phyloP scores from a whole-genome alignment of 2,113 vertebrate species.

The Callopanchax toddi region DNA sequence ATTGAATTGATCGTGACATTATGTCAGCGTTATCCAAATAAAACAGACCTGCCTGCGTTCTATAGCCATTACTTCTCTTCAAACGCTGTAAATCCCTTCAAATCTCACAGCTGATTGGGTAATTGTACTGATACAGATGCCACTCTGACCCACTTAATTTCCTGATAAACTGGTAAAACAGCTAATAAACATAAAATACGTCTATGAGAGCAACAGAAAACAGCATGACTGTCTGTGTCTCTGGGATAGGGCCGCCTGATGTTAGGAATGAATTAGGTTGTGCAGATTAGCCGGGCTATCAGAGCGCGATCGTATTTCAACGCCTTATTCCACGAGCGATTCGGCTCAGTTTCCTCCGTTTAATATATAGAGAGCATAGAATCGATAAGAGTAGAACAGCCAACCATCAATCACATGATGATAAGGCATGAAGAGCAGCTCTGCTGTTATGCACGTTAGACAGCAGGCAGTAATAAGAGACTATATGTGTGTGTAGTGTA shows the following conservation, averaged over 20 bases:
- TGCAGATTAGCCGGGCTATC: slow-evolving; percentile 70
- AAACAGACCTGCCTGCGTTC: slow-evolving; percentile 42
- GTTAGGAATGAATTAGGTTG: slow-evolving; percentile 59
- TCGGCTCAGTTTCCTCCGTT: slow-evolving; percentile 55
- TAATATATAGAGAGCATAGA: slow-evolving; percentile 72
- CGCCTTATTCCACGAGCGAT: slow-evolving; percentile 47
- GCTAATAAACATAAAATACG: slow-evolving; percentile 72
- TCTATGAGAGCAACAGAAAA: slow-evolving; percentile 63
- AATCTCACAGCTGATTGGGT: slow-evolving; percentile 67
- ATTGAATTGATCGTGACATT: too few relatives aligned
- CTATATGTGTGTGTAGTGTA: slow-evolving; percentile 40
- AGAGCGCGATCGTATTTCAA: slow-evolving; percentile 66
- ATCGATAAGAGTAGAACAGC: slow-evolving; percentile 71
- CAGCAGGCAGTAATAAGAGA: slow-evolving; percentile 39
- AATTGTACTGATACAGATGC: slow-evolving; percentile 44
- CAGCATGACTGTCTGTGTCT: slow-evolving; percentile 57
- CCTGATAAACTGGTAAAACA: slow-evolving; percentile 65
- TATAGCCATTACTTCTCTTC: slow-evolving; percentile 42
- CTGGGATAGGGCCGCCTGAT: slow-evolving; percentile 30
- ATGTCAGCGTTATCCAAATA: slow-evolving; percentile 54
- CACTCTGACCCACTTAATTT: slow-evolving; percentile 51
- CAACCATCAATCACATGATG: slow-evolving; percentile 64
- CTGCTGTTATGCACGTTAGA: slow-evolving; percentile 50
- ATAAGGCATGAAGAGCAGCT: slow-evolving; percentile 61
- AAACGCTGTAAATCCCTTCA: slow-evolving; percentile 54